phyloP scores from a whole-genome alignment of 2,888 invertebrate genomes.

The Phorcus lineatus region DNA sequence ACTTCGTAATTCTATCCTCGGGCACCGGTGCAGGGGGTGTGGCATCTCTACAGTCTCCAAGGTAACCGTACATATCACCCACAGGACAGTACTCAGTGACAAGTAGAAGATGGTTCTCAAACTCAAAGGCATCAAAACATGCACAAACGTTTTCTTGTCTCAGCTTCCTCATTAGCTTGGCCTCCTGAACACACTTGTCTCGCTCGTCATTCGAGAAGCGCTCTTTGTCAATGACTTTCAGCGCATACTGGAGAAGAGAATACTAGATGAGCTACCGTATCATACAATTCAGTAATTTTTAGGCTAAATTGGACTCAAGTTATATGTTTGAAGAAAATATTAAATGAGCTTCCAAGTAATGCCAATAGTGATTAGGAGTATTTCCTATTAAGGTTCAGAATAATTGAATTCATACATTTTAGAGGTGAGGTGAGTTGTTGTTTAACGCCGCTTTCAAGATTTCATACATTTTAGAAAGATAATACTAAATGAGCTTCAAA shows the following conservation, averaged over 20 bases:
- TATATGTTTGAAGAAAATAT: too few species aligned
- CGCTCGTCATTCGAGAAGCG: conserved; percentile 50
- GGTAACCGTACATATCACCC: conserved; percentile 55
- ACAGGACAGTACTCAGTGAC: conserved; percentile 60
- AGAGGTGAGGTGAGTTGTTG: too few species aligned
- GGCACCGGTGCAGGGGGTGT: conserved; percentile 31
- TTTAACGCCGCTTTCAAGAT: too few species aligned
- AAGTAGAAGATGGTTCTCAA: conserved; percentile 53
- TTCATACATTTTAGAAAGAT: too few species aligned
- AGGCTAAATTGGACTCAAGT: too few species aligned
- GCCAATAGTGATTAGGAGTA: too few species aligned
- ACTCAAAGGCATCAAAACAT: conserved; percentile 57
- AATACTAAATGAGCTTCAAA: too few species aligned
- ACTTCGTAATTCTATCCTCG: conserved; percentile 48
- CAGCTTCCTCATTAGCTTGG: conserved; percentile 48
- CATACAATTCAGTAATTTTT: too few species aligned
- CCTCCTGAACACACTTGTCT: conserved; percentile 49
- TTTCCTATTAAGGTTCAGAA: too few species aligned
- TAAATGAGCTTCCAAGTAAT: too few species aligned
- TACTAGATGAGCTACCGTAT: too few species aligned
- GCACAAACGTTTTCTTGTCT: conserved; percentile 50
- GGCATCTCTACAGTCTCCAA: conserved; percentile 41
- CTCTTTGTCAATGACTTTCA: conserved; percentile 57
- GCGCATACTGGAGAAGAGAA: conserved; percentile 50
- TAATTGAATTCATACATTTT: too few species aligned